phyloP scores from a whole-genome alignment of 2,113 vertebrate species.

The Silurus asotus region DNA sequence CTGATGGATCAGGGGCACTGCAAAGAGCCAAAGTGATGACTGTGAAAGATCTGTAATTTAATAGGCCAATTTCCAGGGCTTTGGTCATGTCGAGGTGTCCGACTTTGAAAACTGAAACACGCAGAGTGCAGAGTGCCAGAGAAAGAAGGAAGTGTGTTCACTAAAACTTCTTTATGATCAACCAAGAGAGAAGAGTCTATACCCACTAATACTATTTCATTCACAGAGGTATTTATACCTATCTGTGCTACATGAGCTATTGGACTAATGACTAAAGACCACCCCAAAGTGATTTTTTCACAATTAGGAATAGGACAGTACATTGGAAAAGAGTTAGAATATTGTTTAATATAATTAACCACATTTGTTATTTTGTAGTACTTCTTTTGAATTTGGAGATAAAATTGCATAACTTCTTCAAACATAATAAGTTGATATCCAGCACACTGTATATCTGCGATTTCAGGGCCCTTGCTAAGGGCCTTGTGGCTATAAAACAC shows the following conservation, averaged over 20 bases:
- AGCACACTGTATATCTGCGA: neutral
- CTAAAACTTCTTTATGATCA: neutral
- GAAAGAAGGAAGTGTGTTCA: neutral
- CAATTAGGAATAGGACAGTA: neutral
- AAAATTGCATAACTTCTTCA: neutral
- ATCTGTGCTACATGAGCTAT: neutral
- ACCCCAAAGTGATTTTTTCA: neutral
- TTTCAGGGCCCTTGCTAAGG: neutral
- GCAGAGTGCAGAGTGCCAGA: slow-evolving; percentile 43
- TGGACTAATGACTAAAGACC: neutral
- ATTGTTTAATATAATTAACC: neutral
- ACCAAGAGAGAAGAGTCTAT: neutral
- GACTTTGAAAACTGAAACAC: slow-evolving; percentile 51
- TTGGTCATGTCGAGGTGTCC: slow-evolving; percentile 69
- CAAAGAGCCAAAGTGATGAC: slow-evolving; percentile 64
- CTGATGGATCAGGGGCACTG: slow-evolving; percentile 76
- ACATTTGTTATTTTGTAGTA: neutral
- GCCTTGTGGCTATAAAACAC: neutral
- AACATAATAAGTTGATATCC: neutral
- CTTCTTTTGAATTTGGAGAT: neutral
- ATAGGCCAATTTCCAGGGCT: slow-evolving; percentile 83
- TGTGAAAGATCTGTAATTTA: slow-evolving; percentile 79
- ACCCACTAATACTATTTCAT: neutral
- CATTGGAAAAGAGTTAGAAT: neutral
- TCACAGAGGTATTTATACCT: neutral